Evolutionary conservation across 1,140 invertebrate species (phyloP).

Genomic region (Drosophila lini): DNA sequence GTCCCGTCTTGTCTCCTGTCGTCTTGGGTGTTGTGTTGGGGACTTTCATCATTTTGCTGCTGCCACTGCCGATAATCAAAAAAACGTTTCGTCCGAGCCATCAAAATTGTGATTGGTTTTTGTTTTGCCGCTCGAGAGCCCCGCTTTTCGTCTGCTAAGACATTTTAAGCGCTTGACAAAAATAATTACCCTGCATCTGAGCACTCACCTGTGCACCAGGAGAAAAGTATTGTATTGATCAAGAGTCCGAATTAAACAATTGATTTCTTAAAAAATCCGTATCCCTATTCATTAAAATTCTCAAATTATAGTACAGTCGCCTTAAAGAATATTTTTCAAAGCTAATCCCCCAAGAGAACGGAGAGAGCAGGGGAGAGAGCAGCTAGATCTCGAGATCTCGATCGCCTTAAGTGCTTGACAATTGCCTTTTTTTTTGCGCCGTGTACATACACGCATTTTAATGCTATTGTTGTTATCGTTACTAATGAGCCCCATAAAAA

Average conservation of each 20-base stretch:
- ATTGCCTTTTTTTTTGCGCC: constrained; percentile 9
- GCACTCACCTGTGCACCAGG: constrained; percentile 37
- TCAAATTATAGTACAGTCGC: background rate
- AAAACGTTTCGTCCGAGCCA: constrained; percentile 52
- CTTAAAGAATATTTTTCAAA: background rate
- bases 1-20: background rate
- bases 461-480: constrained; percentile 69
- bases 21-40: constrained; percentile 6
- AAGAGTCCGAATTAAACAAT: too few species aligned
- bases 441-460: constrained; percentile 58
- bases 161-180: constrained; percentile 74
- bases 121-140: constrained; percentile 1
- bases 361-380: background rate
- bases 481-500: constrained; percentile 69
- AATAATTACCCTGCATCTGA: constrained; percentile 72
- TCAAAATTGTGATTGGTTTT: constrained; percentile 64
- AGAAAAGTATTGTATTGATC: constrained; percentile 4
- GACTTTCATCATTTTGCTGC: constrained; percentile 47
- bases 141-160: constrained; percentile 33
- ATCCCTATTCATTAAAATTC: background rate
- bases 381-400: background rate
- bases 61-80: constrained; percentile 46
- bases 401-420: constrained; percentile 9
- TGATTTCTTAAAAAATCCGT: background rate
- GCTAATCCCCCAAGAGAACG: background rate